Base-by-base conservation (phyloP, 2,113 vertebrate species). In the Vicugna pacos region DNA sequence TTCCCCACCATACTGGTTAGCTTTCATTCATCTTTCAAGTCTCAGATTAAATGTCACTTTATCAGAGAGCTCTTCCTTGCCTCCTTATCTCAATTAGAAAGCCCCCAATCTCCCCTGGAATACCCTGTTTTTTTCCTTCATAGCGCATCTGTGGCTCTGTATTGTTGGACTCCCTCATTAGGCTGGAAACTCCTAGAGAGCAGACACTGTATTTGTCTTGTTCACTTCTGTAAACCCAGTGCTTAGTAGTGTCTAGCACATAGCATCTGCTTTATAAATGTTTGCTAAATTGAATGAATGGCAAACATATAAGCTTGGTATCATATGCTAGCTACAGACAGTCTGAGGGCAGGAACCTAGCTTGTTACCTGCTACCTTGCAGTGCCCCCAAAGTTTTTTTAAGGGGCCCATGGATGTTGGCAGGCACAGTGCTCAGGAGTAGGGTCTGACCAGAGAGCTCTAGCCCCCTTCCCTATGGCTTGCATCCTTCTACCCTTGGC, bases 191-290 rank as follows among this genome's bases (percentile, higher is more conserved):
- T 73, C n/a, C 60, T 58, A 46, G 62, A 75, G 50, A 83, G 65
- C 50, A 85, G 54, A 82, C n/a, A 46, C 24, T 82, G 1, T 26
- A 17, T 67, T 46, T 73, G n/a, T 90, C 42, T 73, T 89, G n/a
- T 65, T 93, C 17, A 13, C 8, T 64, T 91, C 32, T 92, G 26
- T 82, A 93, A 89, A 72, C 28, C 22, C 15, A 35, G 0, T 50
- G 50, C 20, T 46, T 92, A 50, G 30, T 30, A 88, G 28, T 94
- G 26, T 75, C 72, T 69, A 76, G 65, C 48, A 58, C 2, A 52
- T 38, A 58, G 32, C 46, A 92, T 91, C 88, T 89, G 9, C 67
- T 91, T 94, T 84, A 70, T 69, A 54, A 79, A 64, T 87, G 86
- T 76, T 88, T 60, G 67, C 72, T 84, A 64, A 75, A 83, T 26